These are phyloP conservation scores for Clarias batrachus DNA, from an alignment of 2,113 vertebrate species.

Conservation along the genomic window DNA sequence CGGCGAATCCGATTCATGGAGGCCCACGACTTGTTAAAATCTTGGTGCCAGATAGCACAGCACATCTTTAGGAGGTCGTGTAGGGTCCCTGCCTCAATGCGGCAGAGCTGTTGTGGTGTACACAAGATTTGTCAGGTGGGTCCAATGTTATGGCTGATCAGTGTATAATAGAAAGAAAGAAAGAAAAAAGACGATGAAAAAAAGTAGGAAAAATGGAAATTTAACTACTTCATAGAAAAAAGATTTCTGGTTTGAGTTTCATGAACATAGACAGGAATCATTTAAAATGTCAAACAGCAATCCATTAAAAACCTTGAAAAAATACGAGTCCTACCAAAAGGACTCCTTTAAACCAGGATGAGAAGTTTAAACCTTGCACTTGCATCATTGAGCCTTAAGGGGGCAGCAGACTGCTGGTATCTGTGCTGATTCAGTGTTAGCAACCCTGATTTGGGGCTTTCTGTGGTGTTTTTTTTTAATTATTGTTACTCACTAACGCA, in stretches of 20 bases:
- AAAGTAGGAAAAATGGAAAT: too few relatives aligned
- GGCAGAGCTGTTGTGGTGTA: too few relatives aligned
- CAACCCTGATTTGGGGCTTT: background rate
- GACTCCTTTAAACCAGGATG: background rate
- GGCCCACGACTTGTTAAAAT: too few relatives aligned
- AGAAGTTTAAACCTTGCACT: constrained; percentile 10
- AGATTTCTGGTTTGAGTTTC: background rate
- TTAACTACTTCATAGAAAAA: too few relatives aligned
- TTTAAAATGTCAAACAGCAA: background rate
- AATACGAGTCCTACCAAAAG: background rate
- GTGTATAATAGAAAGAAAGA: too few relatives aligned
- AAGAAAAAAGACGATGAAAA: too few relatives aligned
- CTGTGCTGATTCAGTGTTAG: background rate
- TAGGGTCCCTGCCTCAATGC: too few relatives aligned
- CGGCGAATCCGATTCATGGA: too few relatives aligned
- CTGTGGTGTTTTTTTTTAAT: background rate
- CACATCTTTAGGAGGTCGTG: too few relatives aligned
- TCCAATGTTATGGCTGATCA: too few relatives aligned
- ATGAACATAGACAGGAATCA: background rate
- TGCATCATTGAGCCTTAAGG: constrained; percentile 53
- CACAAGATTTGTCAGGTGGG: too few relatives aligned
- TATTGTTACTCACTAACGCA: background rate
- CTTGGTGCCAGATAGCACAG: too few relatives aligned
- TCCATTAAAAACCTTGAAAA: background rate
- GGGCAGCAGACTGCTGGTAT: constrained; percentile 58